These are phyloP conservation scores for Gastrophryne carolinensis DNA, from an alignment of 2,797 vertebrate species.

Conservation along the genomic window DNA sequence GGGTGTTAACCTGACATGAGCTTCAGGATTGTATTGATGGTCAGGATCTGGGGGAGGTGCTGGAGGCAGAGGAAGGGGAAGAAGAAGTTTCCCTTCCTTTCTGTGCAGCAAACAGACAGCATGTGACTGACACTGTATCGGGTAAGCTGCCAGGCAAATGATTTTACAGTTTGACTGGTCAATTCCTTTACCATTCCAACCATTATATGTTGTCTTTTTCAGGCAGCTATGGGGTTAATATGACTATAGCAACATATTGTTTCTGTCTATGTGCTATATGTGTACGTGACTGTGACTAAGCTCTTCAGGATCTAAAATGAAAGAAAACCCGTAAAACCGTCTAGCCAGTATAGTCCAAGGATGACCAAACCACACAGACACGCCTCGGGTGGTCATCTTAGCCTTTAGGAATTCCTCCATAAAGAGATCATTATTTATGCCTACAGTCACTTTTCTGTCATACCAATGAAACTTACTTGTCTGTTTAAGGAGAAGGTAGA, in stretches of 20 bases:
- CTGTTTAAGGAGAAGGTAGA: too few species aligned
- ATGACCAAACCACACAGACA: neutral
- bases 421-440: neutral
- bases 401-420: neutral
- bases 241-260: neutral
- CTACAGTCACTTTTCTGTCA: neutral
- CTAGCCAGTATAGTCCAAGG: neutral
- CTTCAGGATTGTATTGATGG: too few species aligned
- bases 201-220: neutral
- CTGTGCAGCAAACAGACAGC: too few species aligned
- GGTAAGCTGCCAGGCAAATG: too few species aligned
- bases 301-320: conserved; percentile 1
- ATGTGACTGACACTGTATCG: too few species aligned
- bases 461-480: neutral
- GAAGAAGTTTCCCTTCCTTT: too few species aligned
- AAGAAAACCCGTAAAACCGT: conserved; percentile 33
- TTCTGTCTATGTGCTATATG: conserved; percentile 20
- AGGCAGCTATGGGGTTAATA: neutral
- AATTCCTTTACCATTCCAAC: too few species aligned
- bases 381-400: neutral
- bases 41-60: too few species aligned
- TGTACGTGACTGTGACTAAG: conserved; percentile 44
- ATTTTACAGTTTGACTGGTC: too few species aligned
- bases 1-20: too few species aligned
- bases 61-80: too few species aligned